Evolutionary conservation across 2,113 vertebrate species (phyloP).

Genomic region (Burhinus bistriatus): DNA sequence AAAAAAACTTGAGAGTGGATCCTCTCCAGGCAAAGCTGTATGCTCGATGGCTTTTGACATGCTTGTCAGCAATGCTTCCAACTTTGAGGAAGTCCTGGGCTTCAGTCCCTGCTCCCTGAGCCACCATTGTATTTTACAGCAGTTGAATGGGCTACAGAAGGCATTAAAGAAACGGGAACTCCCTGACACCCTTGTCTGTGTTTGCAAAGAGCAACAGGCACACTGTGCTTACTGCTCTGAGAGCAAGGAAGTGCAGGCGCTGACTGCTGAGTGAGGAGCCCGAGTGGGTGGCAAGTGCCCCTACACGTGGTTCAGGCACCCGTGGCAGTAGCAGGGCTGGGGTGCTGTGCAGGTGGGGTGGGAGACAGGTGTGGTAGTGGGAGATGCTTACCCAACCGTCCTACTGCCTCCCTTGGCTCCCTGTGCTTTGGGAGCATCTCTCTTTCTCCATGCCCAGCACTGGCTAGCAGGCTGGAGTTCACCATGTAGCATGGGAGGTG

Average conservation of each 20-base stretch:
- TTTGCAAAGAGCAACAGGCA: neutral
- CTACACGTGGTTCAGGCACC: fast-evolving
- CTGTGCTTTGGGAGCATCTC: neutral
- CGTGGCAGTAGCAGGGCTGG: neutral
- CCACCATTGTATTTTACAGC: neutral
- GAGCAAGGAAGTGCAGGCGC: neutral
- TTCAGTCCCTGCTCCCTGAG: neutral
- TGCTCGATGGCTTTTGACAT: neutral
- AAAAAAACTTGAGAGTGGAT: neutral
- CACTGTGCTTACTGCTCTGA: fast-evolving
- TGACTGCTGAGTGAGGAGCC: neutral
- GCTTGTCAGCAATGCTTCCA: neutral
- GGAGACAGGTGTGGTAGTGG: too few relatives aligned
- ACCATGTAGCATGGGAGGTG: neutral
- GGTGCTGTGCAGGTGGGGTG: neutral
- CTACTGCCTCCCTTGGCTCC: neutral
- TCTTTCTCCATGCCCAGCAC: neutral
- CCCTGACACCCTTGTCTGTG: fast-evolving
- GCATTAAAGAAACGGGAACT: neutral
- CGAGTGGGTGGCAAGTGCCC: neutral
- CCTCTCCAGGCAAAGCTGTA: neutral
- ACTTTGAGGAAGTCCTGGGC: neutral
- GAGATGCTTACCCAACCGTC: fast-evolving
- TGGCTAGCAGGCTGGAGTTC: neutral
- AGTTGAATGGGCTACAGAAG: neutral